Evolutionary conservation across 2,113 vertebrate species (phyloP).

Genomic region (Leptodactylus fuscus): DNA sequence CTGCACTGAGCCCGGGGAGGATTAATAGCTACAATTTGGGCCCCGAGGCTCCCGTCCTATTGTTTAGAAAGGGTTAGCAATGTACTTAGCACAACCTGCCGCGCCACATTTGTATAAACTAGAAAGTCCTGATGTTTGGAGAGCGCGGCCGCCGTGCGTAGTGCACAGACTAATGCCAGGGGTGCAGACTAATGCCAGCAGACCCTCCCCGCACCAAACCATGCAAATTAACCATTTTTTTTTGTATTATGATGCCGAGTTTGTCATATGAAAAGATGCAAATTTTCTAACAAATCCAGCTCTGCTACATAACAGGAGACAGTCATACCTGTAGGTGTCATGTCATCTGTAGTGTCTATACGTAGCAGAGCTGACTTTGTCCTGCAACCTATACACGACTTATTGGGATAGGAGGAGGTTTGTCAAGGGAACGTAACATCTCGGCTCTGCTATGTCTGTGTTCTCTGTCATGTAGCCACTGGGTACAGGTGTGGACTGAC

Average conservation of each 20-base stretch:
- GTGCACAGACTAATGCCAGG: neutral
- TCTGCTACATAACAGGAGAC: neutral
- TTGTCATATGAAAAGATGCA: neutral
- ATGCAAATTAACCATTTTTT: neutral
- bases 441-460: neutral
- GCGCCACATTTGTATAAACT: neutral
- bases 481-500: neutral
- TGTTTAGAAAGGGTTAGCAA: conserved; percentile 4
- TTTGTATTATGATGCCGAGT: neutral
- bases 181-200: neutral
- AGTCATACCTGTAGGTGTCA: no score
- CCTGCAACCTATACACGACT: neutral
- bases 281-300: neutral
- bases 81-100: neutral
- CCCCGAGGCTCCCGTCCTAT: neutral
- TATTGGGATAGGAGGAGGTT: neutral
- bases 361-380: neutral
- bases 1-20: neutral
- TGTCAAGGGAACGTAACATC: neutral
- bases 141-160: neutral
- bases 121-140: neutral
- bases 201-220: neutral
- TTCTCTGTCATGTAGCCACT: neutral
- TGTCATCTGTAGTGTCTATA: no score
- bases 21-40: neutral